Conservation (phyloP, 2,888 invertebrate genomes). For the Oasisia sp. region DNA sequence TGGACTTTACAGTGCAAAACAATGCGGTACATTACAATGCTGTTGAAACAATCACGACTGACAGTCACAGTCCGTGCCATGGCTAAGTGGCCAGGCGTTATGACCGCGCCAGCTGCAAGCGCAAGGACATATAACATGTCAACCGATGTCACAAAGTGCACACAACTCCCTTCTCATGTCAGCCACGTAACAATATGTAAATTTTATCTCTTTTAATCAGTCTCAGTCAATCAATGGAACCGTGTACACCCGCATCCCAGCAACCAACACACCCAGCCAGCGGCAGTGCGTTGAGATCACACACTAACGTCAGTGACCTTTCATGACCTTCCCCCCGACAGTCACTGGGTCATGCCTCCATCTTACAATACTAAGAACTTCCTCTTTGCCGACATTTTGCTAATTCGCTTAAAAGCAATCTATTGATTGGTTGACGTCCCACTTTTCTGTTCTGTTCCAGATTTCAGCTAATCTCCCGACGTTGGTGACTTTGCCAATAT, state of each 20-base stretch:
- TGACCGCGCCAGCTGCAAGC: background rate
- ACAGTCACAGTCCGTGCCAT: background rate
- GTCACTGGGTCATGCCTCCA: background rate
- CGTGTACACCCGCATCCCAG: background rate
- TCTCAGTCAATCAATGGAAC: background rate
- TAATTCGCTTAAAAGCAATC: background rate
- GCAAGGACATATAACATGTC: background rate
- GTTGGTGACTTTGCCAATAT: background rate
- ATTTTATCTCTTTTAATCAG: background rate
- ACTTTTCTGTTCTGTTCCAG: background rate
- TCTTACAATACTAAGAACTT: background rate
- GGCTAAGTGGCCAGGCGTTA: background rate
- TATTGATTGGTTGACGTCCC: background rate
- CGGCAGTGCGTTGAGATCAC: background rate
- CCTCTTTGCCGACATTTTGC: background rate
- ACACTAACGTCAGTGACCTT: background rate
- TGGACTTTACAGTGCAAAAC: too few species aligned
- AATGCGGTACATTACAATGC: background rate
- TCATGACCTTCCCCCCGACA: background rate
- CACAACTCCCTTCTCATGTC: background rate
- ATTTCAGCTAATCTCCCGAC: background rate
- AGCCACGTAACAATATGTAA: background rate
- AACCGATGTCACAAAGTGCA: background rate
- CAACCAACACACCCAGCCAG: background rate
- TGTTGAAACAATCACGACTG: background rate